Conservation (phyloP, 2,888 invertebrate genomes). For the Cancer borealis region DNA sequence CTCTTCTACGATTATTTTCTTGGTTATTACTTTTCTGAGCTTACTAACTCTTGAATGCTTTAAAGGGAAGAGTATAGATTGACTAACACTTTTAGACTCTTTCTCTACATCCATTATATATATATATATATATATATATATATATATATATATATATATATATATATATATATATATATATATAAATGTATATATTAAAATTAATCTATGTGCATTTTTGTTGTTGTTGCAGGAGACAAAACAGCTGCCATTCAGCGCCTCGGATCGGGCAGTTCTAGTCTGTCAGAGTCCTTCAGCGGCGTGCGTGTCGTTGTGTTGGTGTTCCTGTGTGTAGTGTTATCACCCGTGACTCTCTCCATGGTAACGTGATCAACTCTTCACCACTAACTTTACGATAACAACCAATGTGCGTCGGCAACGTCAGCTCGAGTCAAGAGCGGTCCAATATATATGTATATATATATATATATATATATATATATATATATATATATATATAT, state of each 20-base stretch:
- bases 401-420: not conserved
- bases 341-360: not conserved
- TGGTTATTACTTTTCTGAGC: too few relatives aligned
- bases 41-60: too few relatives aligned
- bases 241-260: constrained; percentile 68
- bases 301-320: not conserved
- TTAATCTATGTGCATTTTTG: not conserved
- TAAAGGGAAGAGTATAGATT: too few relatives aligned
- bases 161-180: constrained; percentile 46
- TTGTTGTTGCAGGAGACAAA: constrained; percentile 61
- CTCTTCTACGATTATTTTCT: too few relatives aligned
- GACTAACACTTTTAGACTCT: too few relatives aligned
- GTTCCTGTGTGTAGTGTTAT: not conserved
- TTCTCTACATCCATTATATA: too few relatives aligned
- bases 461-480: constrained; percentile 49
- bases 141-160: constrained; percentile 50
- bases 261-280: constrained; percentile 52
- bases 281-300: not conserved
- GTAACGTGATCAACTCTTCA: constrained; percentile 32
- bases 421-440: not conserved
- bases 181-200: not conserved
- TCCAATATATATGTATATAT: not conserved
- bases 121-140: constrained; percentile 6
- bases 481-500: constrained; percentile 34
- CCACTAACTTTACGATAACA: not conserved